Percentiles rank a stretch among this genome's conserved stretches.
phyloP scores from a whole-genome alignment of 1,140 invertebrate genomes.

The Babylonia areolata region DNA sequence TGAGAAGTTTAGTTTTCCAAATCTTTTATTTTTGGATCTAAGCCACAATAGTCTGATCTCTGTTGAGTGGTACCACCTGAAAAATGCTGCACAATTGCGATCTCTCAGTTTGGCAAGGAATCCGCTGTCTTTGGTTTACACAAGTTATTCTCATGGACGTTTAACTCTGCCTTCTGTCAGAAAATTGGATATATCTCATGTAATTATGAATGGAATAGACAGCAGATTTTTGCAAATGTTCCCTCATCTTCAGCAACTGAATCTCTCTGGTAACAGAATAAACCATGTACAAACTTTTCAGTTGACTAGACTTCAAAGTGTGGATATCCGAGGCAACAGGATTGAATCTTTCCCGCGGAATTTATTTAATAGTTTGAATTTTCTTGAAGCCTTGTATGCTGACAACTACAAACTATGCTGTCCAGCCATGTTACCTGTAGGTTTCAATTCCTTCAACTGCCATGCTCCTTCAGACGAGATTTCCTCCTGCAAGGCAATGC shows the following conservation, averaged over 20 bases:
- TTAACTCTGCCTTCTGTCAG: not conserved
- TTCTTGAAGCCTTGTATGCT: not conserved
- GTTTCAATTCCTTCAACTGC: no score
- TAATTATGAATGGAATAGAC: not conserved
- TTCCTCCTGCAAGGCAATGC: no score
- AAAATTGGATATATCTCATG: not conserved
- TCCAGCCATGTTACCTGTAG: not conserved
- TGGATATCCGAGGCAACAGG: not conserved
- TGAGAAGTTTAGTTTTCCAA: not conserved
- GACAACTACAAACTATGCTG: slow-evolving; percentile 33
- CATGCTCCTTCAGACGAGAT: no score
- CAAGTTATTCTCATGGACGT: no score
- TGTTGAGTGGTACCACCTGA: not conserved
- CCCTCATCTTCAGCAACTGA: not conserved
- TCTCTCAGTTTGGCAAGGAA: not conserved
- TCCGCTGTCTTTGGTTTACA: slow-evolving; percentile 7
- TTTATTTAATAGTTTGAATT: not conserved
- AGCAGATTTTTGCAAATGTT: not conserved
- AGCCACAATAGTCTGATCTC: slow-evolving; percentile 14
- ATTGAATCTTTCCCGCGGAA: not conserved
- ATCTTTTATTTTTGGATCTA: slow-evolving; percentile 22
- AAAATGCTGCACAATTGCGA: not conserved
- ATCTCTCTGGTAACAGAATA: not conserved
- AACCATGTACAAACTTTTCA: not conserved
- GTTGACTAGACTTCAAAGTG: not conserved